Conservation (phyloP, 2,797 vertebrate genomes). For the Coreius guichenoti region DNA sequence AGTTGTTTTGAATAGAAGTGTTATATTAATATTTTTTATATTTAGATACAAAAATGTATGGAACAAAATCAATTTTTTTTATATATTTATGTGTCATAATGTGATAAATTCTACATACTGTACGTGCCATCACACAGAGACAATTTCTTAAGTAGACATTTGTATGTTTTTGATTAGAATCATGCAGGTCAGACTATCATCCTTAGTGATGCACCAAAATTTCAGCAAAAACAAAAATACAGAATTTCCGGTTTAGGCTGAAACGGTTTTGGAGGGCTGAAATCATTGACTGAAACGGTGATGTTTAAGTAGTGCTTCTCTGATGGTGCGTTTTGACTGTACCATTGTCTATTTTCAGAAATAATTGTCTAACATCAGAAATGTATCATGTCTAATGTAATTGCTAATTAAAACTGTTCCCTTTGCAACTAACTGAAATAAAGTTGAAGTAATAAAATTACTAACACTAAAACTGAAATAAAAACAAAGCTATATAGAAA, state of each 20-base stretch:
- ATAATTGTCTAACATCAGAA: too few relatives aligned
- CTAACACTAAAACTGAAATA: background rate
- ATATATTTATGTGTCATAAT: too few relatives aligned
- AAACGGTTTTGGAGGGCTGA: background rate
- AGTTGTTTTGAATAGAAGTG: background rate
- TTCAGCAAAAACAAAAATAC: background rate
- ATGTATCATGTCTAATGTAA: too few relatives aligned
- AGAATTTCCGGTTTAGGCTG: background rate
- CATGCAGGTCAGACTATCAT: background rate
- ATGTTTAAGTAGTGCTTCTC: background rate
- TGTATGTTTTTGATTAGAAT: background rate
- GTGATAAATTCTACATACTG: background rate
- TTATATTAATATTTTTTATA: too few relatives aligned
- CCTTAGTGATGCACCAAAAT: background rate
- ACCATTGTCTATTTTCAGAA: background rate
- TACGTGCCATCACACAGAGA: background rate
- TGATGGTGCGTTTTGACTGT: background rate
- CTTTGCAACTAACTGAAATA: background rate
- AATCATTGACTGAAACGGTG: background rate
- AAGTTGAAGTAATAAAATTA: background rate
- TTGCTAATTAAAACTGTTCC: background rate
- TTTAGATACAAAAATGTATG: background rate
- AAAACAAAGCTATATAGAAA: background rate
- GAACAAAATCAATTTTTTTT: background rate
- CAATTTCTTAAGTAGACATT: background rate